Evolutionary conservation across 92 coral and sea anemone genomes (phyloP), one percentile per base, ranked within the genome.

Genomic region (Bergia puertoricense): DNA sequence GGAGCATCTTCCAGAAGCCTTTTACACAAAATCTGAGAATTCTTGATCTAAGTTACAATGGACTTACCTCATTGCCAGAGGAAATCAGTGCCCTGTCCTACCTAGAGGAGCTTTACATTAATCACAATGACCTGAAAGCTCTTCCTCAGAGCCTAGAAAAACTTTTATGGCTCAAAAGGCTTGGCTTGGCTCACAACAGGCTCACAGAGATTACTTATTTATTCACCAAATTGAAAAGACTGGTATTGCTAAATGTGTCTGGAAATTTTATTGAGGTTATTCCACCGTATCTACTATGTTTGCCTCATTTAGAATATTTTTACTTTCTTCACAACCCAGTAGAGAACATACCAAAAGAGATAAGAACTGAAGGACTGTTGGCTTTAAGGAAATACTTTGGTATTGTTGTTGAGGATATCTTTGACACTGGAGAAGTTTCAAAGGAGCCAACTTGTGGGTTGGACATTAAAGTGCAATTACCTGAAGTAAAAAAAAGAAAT

Each of bases 201-300:
- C 74, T 93, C 15, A 89, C 91, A 42, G 91, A 89, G 36, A 85
- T 95, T 8, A 92, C 98, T 1, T 86, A 76, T 30, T 86, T 82
- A 38, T 41, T 91, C 9, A 68, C 88, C 44, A 76, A 67, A 42
- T 85, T 95, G 62, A 62, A 18, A 30, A 62, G 68, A 8, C 91
- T 95, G 23, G 93, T 91, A 48, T 95, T 96, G 96, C 88, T 95
- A 37, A 95, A 93, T 88, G 74, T 95, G 46, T 93, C 98, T 43
- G 98, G 98, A 14, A 95, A 95, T 62, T 77, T 85, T 56, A 73
- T 95, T 20, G 89, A 91, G 66, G 76, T 88, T 39, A 50, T 95
- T 22, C 98, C 98, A 2, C 88, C 79, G 0, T 92, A 88, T 68
- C 62, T 93, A 36, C 50, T 95, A 3, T 81, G 76, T 42, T 86